A percentile compares a stretch with the other conserved stretches of the same genome.
These are phyloP conservation scores for Hydra vulgaris DNA, from an alignment of 30 jellyfish, hydroid and myxozoan genomes.

Conservation along the genomic window DNA sequence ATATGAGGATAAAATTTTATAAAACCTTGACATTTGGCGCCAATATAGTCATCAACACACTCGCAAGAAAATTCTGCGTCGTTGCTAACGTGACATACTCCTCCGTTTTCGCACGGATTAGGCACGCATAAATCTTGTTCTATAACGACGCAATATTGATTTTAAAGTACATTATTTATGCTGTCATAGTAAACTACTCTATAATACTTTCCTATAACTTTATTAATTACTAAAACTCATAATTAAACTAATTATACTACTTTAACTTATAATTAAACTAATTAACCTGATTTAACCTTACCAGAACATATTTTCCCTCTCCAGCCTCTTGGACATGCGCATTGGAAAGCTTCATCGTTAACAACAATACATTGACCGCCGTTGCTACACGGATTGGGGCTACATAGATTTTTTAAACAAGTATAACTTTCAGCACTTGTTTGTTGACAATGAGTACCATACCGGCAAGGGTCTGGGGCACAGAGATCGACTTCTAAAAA, in stretches of 20 bases:
- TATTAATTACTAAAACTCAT: not conserved
- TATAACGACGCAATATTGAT: conserved; percentile 5
- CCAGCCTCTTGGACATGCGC: conserved; percentile 96
- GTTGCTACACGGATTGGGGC: conserved; percentile 86
- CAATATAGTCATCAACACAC: conserved; percentile 50
- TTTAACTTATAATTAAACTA: too few relatives aligned
- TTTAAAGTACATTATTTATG: too few relatives aligned
- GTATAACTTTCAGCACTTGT: conserved; percentile 94
- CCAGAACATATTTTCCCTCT: conserved; percentile 86
- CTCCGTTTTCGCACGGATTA: conserved; percentile 86
- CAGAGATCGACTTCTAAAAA: conserved; percentile 75
- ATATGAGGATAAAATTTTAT: too few relatives aligned
- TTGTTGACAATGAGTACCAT: conserved; percentile 94
- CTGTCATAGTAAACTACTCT: not conserved
- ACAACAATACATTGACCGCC: conserved; percentile 94
- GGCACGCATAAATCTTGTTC: conserved; percentile 87
- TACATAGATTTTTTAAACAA: conserved; percentile 84
- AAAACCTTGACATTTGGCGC: conserved; percentile 69
- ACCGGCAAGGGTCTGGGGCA: conserved; percentile 92
- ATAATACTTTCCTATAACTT: not conserved
- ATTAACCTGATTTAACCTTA: conserved; percentile 1
- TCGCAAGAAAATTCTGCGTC: conserved; percentile 46
- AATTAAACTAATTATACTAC: too few relatives aligned
- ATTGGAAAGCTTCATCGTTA: conserved; percentile 78
- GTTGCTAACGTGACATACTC: conserved; percentile 56